A percentile compares a stretch with the other conserved stretches of the same genome.
Evolutionary conservation across 2,888 invertebrate genomes (phyloP).

Genomic region (Aphodius granarius): DNA sequence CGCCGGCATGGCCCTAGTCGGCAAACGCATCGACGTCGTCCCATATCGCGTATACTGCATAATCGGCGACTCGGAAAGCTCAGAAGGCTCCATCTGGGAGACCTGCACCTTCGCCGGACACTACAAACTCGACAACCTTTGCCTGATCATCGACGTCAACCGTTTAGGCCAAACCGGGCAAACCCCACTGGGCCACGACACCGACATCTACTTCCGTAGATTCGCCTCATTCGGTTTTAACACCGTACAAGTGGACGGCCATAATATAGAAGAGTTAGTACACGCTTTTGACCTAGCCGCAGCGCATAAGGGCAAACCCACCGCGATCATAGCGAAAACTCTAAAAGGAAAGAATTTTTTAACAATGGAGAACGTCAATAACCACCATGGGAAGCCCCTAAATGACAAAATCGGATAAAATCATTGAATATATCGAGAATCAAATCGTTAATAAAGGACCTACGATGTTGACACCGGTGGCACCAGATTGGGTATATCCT

Average conservation of each 20-base stretch:
- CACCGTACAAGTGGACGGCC: slow-evolving; percentile 90
- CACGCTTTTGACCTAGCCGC: slow-evolving; percentile 80
- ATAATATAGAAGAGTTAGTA: slow-evolving; percentile 82
- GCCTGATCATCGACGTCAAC: slow-evolving; percentile 93
- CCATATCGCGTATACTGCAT: slow-evolving; percentile 87
- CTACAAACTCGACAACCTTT: slow-evolving; percentile 91
- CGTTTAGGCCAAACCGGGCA: slow-evolving; percentile 92
- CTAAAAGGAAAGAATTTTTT: slow-evolving; percentile 85
- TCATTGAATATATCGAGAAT: slow-evolving; percentile 59
- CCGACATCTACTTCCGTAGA: slow-evolving; percentile 75
- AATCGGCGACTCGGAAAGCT: slow-evolving; percentile 94
- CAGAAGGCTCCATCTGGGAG: slow-evolving; percentile 96
- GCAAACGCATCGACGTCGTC: slow-evolving; percentile 75
- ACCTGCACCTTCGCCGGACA: slow-evolving; percentile 87
- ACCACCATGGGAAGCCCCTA: slow-evolving; percentile 95
- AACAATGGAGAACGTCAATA: slow-evolving; percentile 82
- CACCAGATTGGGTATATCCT: slow-evolving; percentile 47
- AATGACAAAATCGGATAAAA: slow-evolving; percentile 73
- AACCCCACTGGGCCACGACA: slow-evolving; percentile 84
- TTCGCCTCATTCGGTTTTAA: slow-evolving; percentile 85
- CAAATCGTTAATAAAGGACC: slow-evolving; percentile 65
- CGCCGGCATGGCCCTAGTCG: slow-evolving; percentile 95
- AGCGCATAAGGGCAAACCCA: slow-evolving; percentile 72
- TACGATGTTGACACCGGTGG: slow-evolving; percentile 55
- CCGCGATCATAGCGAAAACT: slow-evolving; percentile 77